Conservation (phyloP, 2,113 vertebrate species). For the Alethe castanea region DNA sequence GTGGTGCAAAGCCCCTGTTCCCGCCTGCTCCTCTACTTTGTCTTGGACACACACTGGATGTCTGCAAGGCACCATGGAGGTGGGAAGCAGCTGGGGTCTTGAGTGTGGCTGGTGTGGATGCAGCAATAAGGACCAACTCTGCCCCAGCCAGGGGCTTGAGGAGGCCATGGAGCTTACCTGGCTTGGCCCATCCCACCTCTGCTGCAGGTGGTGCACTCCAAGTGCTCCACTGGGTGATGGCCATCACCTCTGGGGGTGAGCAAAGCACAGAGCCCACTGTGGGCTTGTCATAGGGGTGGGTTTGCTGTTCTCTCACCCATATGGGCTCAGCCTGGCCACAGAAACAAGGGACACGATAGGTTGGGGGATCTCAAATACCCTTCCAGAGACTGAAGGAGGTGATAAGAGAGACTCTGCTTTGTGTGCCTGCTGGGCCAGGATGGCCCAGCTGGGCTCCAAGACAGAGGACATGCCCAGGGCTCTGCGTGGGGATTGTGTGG, state of each 20-base stretch:
- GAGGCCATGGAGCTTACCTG: not conserved
- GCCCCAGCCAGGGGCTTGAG: not conserved
- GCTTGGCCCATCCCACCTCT: not conserved
- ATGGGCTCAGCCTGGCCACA: not conserved
- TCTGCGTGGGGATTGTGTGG: not conserved
- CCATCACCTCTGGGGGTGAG: not conserved
- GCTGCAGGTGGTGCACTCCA: not conserved
- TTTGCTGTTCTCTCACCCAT: no score
- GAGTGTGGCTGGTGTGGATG: not conserved
- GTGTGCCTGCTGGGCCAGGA: not conserved
- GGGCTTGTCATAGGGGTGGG: not conserved
- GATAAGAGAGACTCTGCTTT: not conserved
- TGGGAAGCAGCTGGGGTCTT: not conserved
- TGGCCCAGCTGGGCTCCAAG: fast-evolving
- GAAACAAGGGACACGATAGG: not conserved
- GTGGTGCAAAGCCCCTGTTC: not conserved
- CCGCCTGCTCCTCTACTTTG: not conserved
- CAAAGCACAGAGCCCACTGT: not conserved
- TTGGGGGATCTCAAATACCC: not conserved
- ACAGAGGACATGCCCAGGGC: not conserved
- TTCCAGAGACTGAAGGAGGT: not conserved
- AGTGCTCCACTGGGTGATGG: not conserved
- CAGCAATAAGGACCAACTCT: not conserved
- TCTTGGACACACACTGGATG: not conserved
- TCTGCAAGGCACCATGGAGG: not conserved